Evolutionary conservation across 2,113 vertebrate species (phyloP), one percentile per base, ranked within the genome.

Genomic region (Patagioenas fasciata): DNA sequence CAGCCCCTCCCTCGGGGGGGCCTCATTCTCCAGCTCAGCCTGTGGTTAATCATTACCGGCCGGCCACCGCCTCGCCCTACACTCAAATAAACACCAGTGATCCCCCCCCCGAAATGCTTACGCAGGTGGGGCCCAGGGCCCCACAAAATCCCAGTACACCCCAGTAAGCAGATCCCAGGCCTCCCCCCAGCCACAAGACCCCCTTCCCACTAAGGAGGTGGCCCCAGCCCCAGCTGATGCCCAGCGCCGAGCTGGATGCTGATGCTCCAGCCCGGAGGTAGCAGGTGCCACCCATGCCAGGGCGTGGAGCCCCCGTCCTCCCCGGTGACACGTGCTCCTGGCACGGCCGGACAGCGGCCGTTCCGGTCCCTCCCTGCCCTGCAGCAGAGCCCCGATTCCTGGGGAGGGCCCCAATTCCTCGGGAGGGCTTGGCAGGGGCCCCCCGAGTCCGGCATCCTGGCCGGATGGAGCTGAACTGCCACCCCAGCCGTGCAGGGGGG

Each of bases 41-140:
- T 5, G 3, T 44, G 60, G 92, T 96, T 96, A 96, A 94, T 96
- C 78, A 96, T 95, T 96, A 95, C 26, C 61, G 0, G 42, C 42
- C 42, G 42, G 42, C 42, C 42, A 44, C 16, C 18, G 65, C 44
- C 91, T 85, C 88, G 2, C 96, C 92, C 94, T 54, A 8, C 87
- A 4, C 54, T 84, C 94, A 94, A 73, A 94, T 80, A 96, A 86
- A 57, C 34, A n/a, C 29, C 4, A 1, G 34, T 57, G 82, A 32
- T n/a, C 34, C 82, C 95, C 5, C n/a, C 89, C 61, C 67, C 23
- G 26, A 91, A 89, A 51, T 0, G 54, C 77, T 95, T 89, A 91
- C 73, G 40, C 77, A 87, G 69, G 60, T 80, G 54, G 60, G 67
- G 89, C 72, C 84, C 72, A 47, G 72, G 75, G 94, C 92, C 84